Evolutionary conservation across 2,113 vertebrate species (phyloP).

Genomic region (Engystomops pustulosus): DNA sequence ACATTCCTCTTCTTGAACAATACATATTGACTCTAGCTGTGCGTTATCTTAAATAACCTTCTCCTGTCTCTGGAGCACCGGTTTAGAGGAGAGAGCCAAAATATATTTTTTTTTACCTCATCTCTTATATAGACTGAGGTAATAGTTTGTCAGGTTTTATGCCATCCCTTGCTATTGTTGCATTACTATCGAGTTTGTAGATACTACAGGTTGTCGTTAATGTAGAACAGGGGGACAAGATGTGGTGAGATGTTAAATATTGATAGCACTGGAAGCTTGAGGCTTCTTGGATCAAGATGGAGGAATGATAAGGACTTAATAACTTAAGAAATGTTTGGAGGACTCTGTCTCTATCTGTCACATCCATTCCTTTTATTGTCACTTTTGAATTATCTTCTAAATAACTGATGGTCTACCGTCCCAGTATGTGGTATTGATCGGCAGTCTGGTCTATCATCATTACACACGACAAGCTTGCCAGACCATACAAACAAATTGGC

Average conservation of each 20-base stretch:
- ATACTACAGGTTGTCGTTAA: not conserved
- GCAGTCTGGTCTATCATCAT: not conserved
- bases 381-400: conserved; percentile 5
- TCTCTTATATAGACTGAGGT: not conserved
- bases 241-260: not conserved
- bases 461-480: not conserved
- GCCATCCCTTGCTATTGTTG: not conserved
- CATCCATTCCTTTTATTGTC: not conserved
- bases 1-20: conserved; percentile 31
- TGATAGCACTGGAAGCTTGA: not conserved
- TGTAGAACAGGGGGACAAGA: not conserved
- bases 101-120: not conserved
- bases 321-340: not conserved
- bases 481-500: not conserved
- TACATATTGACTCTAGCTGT: conserved; percentile 28
- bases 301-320: not conserved
- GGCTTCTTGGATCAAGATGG: not conserved
- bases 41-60: not conserved
- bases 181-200: not conserved
- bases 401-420: not conserved
- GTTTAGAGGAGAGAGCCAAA: conserved; percentile 5
- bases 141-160: not conserved
- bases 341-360: not conserved
- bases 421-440: not conserved
- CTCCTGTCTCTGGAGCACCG: conserved; percentile 11